Base-by-base conservation (phyloP, 1,140 invertebrate genomes). In the Brachionus manjavacas region DNA sequence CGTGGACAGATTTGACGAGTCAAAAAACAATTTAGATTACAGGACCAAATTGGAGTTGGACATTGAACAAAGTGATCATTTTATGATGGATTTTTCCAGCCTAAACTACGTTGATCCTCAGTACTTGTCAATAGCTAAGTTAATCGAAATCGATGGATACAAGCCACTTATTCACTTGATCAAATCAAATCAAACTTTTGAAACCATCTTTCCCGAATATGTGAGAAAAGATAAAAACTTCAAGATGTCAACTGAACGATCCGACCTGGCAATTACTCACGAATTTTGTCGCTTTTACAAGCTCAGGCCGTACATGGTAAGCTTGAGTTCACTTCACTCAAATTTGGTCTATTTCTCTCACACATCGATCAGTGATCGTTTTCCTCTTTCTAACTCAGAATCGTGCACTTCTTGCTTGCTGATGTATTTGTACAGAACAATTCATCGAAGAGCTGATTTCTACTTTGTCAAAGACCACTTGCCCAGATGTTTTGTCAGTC, bases 271-370 rank as follows among this genome's bases (percentile, higher is more conserved):
- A 3, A 43, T 81, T 14, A 64, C 79, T 4, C 52, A 81, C 14
- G 52, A 81, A 46, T 81, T 81, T 43, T 81, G 79, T 46, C n/a
- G 41, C 20, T 81, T 64, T 46, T 68, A 81, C 39, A 81, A 81
- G 52, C 79, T 81, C 20, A 81, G 52, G 52, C 52, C 52, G 12
- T 81, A 28, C 25, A 81, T 81, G 79, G 64, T 76, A 28, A 76
- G 23, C 46, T 76, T 49, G 25, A 76, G 46, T 16, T 23, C n/a
- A 76, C 8, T 76, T 7, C 41, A 76, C 20, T 49, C 20, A 28
- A 76, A 76, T 76, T 16, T 76, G 14, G 41, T 49, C 8, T 76
- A 76, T n/a, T 76, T 76, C 23, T 76, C 72, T 25, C 41, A 76
- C 9, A 76, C 41, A 1, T 76, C 72, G 12, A 49, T 76, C 20